Conservation (phyloP, 2,797 vertebrate species). For the Orestias chungarensis region DNA sequence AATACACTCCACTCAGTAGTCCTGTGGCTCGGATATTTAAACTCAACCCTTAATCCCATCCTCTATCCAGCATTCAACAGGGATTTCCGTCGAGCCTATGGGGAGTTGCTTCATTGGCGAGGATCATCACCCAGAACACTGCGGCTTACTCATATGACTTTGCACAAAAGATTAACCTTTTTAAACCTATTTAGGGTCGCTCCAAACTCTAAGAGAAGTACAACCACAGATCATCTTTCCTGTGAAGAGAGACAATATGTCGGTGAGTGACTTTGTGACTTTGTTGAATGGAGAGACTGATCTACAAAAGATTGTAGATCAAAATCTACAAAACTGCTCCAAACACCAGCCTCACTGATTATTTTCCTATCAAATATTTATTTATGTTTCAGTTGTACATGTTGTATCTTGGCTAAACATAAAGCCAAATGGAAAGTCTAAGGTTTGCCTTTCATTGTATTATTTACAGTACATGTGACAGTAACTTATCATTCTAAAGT, state of each 20-base stretch:
- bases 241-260: conserved; percentile 26
- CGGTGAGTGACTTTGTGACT: conserved; percentile 35
- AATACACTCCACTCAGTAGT: conserved; percentile 71
- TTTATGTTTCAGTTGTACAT: conserved; percentile 6
- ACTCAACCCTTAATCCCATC: conserved; percentile 90
- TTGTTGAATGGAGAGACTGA: conserved; percentile 11
- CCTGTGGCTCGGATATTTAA: conserved; percentile 91
- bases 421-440: not conserved
- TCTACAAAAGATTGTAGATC: conserved; percentile 13
- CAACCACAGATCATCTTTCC: conserved; percentile 7
- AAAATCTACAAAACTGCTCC: conserved; percentile 6
- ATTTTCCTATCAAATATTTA: conserved; percentile 1
- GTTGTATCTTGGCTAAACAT: not conserved
- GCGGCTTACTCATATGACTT: conserved; percentile 3
- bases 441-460: not conserved
- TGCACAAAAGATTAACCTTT: conserved; percentile 41
- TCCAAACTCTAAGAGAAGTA: conserved; percentile 31
- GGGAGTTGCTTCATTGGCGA: conserved; percentile 71
- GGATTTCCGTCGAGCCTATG: conserved; percentile 86
- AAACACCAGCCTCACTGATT: conserved; percentile 5
- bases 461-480: too few species aligned
- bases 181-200: conserved; percentile 27
- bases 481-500: too few species aligned
- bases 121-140: conserved; percentile 29
- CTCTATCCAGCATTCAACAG: conserved; percentile 91